phyloP scores from a whole-genome alignment of 2,888 invertebrate genomes.

The Neoascia interrupta region DNA sequence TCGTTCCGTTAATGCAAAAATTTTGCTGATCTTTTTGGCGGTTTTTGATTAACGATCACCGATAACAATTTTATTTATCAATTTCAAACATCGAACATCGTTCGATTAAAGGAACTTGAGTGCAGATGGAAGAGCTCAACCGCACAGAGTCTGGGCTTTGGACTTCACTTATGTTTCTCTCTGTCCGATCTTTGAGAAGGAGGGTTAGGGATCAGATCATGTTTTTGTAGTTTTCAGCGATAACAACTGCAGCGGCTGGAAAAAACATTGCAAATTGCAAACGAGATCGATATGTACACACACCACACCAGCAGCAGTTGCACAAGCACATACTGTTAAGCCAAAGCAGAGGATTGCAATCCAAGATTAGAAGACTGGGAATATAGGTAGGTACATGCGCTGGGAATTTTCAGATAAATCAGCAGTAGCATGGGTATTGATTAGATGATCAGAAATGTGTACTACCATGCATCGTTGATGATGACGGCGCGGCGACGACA shows the following conservation, averaged over 20 bases:
- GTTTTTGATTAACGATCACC: constrained; percentile 61
- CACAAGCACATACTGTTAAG: constrained; percentile 9
- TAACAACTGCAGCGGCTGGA: constrained; percentile 43
- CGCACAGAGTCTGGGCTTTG: constrained; percentile 9
- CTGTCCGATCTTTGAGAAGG: constrained; percentile 47
- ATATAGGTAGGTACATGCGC: constrained; percentile 31
- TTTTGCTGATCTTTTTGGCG: constrained; percentile 2
- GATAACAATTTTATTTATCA: constrained; percentile 66
- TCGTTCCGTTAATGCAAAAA: neutral
- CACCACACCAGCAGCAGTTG: constrained; percentile 11
- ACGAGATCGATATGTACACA: constrained; percentile 53
- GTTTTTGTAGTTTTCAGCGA: constrained; percentile 53
- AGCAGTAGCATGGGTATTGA: constrained; percentile 55
- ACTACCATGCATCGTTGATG: no score
- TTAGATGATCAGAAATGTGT: constrained; percentile 55
- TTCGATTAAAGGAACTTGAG: constrained; percentile 57
- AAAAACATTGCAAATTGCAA: constrained; percentile 26
- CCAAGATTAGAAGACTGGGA: constrained; percentile 35
- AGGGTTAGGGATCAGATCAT: constrained; percentile 68
- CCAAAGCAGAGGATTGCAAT: constrained; percentile 22
- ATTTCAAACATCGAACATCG: constrained; percentile 60
- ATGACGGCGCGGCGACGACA: no score
- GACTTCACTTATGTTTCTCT: constrained; percentile 5
- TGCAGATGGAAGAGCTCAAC: constrained; percentile 11
- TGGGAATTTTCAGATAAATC: constrained; percentile 59